A percentile compares a stretch with the other conserved stretches of the same genome.
These are phyloP conservation scores for Paramormyrops hopkinsi DNA, from an alignment of 2,797 vertebrate species.

Conservation along the genomic window DNA sequence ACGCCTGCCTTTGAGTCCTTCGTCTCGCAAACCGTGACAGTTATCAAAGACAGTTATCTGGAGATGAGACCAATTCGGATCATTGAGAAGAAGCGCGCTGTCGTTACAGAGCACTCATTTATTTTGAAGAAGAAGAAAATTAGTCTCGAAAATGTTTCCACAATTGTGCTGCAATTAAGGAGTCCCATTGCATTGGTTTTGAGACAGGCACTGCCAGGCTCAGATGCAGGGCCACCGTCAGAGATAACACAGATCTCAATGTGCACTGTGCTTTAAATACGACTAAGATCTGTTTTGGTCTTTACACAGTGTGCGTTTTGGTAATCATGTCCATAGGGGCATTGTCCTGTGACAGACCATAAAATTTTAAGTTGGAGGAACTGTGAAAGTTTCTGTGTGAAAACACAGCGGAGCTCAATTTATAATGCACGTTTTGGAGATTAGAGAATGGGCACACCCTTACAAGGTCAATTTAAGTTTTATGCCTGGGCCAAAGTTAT, in stretches of 20 bases:
- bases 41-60: constrained; percentile 7
- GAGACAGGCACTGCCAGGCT: constrained; percentile 35
- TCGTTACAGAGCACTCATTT: constrained; percentile 39
- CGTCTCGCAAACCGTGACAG: background rate
- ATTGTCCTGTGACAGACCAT: background rate
- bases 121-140: constrained; percentile 43
- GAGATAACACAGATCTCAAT: constrained; percentile 38
- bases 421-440: background rate
- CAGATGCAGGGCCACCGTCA: constrained; percentile 24
- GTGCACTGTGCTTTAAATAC: constrained; percentile 25
- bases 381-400: background rate
- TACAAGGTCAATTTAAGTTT: constrained; percentile 4
- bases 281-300: background rate
- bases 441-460: background rate
- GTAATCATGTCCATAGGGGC: background rate
- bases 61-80: constrained; percentile 27
- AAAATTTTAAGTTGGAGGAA: background rate
- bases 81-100: constrained; percentile 36
- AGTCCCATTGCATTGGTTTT: constrained; percentile 37
- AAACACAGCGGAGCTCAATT: background rate
- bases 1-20: background rate
- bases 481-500: background rate
- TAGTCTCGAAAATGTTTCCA: constrained; percentile 40
- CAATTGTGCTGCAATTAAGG: constrained; percentile 33
- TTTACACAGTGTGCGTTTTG: background rate